These are phyloP conservation scores for Anabacerthia variegaticeps DNA, from an alignment of 2,797 vertebrate genomes.

Conservation along the genomic window DNA sequence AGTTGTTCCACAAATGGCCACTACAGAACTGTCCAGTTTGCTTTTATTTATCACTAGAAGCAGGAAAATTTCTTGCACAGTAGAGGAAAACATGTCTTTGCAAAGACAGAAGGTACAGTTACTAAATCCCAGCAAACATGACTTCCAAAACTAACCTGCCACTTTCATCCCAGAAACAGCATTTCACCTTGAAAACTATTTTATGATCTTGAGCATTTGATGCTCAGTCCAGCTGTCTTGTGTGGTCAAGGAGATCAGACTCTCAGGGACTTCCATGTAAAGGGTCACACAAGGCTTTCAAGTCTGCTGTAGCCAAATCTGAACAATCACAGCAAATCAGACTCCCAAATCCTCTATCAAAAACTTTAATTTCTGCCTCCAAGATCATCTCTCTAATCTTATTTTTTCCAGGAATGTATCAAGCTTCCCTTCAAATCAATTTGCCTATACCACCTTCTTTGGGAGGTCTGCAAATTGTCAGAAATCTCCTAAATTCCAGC, in stretches of 20 bases:
- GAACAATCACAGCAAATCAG: background rate
- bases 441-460: background rate
- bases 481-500: slow-evolving; percentile 38
- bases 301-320: background rate
- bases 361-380: slow-evolving; percentile 19
- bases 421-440: slow-evolving; percentile 3
- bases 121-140: background rate
- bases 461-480: background rate
- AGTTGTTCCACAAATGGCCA: background rate
- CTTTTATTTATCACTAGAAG: background rate
- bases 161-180: background rate
- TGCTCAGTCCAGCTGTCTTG: background rate
- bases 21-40: background rate
- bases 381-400: background rate
- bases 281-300: background rate
- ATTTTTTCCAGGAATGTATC: background rate
- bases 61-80: background rate
- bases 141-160: background rate
- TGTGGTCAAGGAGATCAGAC: background rate
- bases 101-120: background rate
- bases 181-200: background rate
- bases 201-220: background rate
- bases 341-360: background rate
- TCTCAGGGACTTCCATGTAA: background rate
- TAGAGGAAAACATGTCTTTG: background rate